Conservation (phyloP, 1,140 invertebrate species). For the Lepidostoma basale region DNA sequence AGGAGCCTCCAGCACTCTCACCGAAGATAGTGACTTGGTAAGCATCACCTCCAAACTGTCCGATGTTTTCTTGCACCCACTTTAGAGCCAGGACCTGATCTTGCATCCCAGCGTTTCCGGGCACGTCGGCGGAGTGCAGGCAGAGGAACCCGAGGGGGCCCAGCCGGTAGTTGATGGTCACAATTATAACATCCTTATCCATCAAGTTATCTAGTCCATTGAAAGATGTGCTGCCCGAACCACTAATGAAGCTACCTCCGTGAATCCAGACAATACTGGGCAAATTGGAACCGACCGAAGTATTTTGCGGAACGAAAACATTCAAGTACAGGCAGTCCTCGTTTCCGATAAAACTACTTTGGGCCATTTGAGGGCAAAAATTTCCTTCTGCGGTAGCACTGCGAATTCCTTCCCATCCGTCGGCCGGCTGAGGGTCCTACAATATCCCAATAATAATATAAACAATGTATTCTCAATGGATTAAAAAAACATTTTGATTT, state of each 20-base stretch:
- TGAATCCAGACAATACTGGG: slow-evolving; percentile 76
- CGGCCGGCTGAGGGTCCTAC: slow-evolving; percentile 57
- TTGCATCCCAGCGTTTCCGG: slow-evolving; percentile 74
- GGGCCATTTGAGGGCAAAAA: slow-evolving; percentile 42
- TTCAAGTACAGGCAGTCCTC: slow-evolving; percentile 52
- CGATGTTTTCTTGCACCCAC: slow-evolving; percentile 71
- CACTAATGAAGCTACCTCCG: slow-evolving; percentile 68
- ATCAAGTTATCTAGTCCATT: slow-evolving; percentile 62
- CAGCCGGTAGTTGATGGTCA: slow-evolving; percentile 68
- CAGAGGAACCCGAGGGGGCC: slow-evolving; percentile 72
- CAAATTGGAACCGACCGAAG: slow-evolving; percentile 26
- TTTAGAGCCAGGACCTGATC: slow-evolving; percentile 71
- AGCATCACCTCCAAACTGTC: slow-evolving; percentile 72
- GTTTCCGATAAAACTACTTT: slow-evolving; percentile 43
- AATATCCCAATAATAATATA: no score
- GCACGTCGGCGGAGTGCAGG: slow-evolving; percentile 65
- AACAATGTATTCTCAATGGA: no score
- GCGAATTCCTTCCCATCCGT: slow-evolving; percentile 54
- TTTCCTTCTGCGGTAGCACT: slow-evolving; percentile 53
- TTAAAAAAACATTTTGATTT: no score
- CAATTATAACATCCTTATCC: slow-evolving; percentile 63
- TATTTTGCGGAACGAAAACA: slow-evolving; percentile 49
- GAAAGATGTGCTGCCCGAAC: slow-evolving; percentile 53
- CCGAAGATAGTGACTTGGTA: slow-evolving; percentile 70
- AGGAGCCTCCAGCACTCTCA: slow-evolving; percentile 67